A percentile compares a stretch with the other conserved stretches of the same genome.
These are phyloP conservation scores for Gnatocerus cornutus DNA, from an alignment of 2,888 invertebrate genomes.

Conservation along the genomic window DNA sequence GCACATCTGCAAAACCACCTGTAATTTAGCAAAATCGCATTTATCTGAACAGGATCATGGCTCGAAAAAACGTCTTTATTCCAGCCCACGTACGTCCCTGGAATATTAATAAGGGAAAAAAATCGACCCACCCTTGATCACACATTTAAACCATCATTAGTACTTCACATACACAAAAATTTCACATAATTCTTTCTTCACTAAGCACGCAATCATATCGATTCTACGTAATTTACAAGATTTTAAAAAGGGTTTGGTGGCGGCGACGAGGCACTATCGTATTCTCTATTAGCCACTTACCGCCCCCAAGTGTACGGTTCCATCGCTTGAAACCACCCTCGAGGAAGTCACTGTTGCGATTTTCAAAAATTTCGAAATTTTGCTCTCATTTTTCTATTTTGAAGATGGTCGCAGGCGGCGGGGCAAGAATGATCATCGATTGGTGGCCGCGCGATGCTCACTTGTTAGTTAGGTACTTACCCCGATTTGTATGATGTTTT, in stretches of 20 bases:
- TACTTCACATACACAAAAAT: slow-evolving; percentile 31
- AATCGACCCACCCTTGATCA: slow-evolving; percentile 36
- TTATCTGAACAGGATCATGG: neutral
- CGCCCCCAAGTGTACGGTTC: no score
- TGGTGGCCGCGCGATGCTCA: neutral
- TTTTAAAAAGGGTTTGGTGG: slow-evolving; percentile 10
- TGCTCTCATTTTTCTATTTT: neutral
- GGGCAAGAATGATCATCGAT: neutral
- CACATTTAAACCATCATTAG: slow-evolving; percentile 28
- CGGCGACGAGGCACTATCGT: no score
- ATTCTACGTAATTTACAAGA: slow-evolving; percentile 22
- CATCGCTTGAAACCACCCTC: no score
- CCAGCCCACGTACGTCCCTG: slow-evolving; percentile 11
- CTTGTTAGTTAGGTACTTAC: slow-evolving; percentile 31
- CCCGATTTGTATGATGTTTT: slow-evolving; percentile 44
- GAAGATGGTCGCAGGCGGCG: slow-evolving; percentile 1
- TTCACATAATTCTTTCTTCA: slow-evolving; percentile 25
- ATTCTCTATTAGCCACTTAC: no score
- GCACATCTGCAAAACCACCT: slow-evolving; percentile 1
- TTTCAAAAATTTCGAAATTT: slow-evolving; percentile 6
- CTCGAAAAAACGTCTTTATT: slow-evolving; percentile 5
- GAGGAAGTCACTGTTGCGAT: neutral
- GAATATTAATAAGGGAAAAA: slow-evolving; percentile 33
- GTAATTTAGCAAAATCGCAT: neutral
- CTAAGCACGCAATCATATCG: slow-evolving; percentile 30